Base-by-base conservation (phyloP, 1,140 invertebrate genomes). In the Drosophila sulfurigaster region DNA sequence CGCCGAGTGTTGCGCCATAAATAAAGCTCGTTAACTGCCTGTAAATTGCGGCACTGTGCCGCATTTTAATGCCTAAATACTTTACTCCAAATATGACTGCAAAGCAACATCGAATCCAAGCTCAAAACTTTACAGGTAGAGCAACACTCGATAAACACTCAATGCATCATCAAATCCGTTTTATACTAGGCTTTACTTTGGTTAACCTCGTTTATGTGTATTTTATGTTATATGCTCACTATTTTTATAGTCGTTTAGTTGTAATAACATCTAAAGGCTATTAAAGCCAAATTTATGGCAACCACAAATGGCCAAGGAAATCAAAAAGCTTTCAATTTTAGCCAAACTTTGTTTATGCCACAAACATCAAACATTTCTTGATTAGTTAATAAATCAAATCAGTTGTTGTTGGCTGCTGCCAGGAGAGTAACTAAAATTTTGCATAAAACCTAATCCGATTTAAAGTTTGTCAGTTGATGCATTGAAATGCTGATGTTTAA, bases 11-110 rank as follows among this genome's bases (percentile, higher is more conserved):
- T 72, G 52, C 35, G 64, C 63, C 70, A 59, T 73, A 73, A 73
- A 73, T 67, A 67, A 72, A 59, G 63, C 63, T 45, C 64, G 64
- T 73, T 73, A 73, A 73, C 63, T 57, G 70, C 54, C 70, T 67
- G 63, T 67, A 54, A 67, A 67, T 73, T 66, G 63, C 41, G 63
- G 60, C 52, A 30, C 30, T 56, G 32, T 20, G 52, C n/a, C 60
- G 69, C 60, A 72, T 72, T 65, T 66, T 71, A 65, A 71, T 71
- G 68, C 32, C 30, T 65, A 43, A 71, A 65, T 56, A 57, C 60
- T 48, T 57, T 48, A 13, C 48, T 4, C 57, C 43, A 43, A 32
- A 64, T 10, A 54, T 51, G 46, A 30, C 45, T 43, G 10, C 2
- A 16, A 2, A 48, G 63, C 48, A 25, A 25, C 20, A 25, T 25